Conservation (phyloP, 23 tunicate genomes). For the Halocynthia aurantium region DNA sequence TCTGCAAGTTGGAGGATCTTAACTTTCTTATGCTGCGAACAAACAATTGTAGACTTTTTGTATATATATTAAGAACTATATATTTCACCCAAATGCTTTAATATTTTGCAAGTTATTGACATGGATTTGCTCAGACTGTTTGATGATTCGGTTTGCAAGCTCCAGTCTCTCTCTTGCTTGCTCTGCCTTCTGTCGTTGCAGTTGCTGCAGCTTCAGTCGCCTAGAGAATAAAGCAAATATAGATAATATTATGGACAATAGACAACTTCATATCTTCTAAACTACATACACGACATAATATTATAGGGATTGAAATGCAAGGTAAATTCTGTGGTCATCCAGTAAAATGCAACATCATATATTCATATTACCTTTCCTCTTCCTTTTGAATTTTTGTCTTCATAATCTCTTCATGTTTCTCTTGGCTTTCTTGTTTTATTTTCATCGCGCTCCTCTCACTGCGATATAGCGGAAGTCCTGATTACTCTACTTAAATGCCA, state of each 20-base stretch:
- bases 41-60: too few species aligned
- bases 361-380: slow-evolving; percentile 33
- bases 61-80: too few species aligned
- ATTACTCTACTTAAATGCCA: too few species aligned
- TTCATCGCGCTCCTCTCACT: slow-evolving; percentile 28
- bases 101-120: background rate
- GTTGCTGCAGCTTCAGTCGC: slow-evolving; percentile 17
- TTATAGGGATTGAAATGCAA: too few species aligned
- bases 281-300: too few species aligned
- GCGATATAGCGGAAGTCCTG: background rate
- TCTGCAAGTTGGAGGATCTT: too few species aligned
- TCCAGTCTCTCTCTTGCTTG: slow-evolving; percentile 35
- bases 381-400: slow-evolving; percentile 43
- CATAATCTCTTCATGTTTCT: slow-evolving; percentile 31
- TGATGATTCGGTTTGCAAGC: slow-evolving; percentile 13
- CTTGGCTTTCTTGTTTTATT: slow-evolving; percentile 25
- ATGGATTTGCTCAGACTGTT: slow-evolving; percentile 5
- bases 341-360: background rate
- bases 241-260: background rate
- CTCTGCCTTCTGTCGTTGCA: too few species aligned
- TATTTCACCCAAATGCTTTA: background rate
- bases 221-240: background rate
- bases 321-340: background rate
- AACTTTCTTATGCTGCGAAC: too few species aligned
- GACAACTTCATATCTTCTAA: background rate